Evolutionary conservation across 2,113 vertebrate species (phyloP).

Genomic region (Lophura nycthemera): DNA sequence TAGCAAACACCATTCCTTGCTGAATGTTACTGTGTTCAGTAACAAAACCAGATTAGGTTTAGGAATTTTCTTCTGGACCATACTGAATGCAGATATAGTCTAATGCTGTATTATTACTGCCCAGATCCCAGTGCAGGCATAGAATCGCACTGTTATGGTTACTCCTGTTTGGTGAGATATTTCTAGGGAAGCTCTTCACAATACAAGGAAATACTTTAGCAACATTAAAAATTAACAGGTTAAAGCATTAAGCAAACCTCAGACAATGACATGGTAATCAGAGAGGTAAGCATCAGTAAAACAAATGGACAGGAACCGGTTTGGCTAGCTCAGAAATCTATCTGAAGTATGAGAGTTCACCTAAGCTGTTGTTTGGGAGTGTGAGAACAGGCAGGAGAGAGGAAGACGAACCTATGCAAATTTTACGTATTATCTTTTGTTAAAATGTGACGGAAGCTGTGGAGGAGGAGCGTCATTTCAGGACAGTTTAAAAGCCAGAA

Average conservation of each 20-base stretch:
- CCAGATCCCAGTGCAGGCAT: neutral
- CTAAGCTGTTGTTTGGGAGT: neutral
- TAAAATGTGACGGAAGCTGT: rapidly evolving
- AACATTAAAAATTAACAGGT: neutral
- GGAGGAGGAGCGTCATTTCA: slow-evolving; percentile 43
- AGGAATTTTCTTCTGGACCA: neutral
- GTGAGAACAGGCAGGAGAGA: neutral
- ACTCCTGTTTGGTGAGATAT: neutral
- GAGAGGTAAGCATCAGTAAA: neutral
- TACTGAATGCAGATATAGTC: neutral
- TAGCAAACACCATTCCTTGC: neutral
- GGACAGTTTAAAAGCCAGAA: slow-evolving; percentile 32
- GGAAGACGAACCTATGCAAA: slow-evolving; percentile 33
- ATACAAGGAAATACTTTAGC: neutral
- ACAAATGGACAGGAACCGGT: slow-evolving; percentile 25
- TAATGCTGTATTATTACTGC: neutral
- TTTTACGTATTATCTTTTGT: slow-evolving; percentile 40
- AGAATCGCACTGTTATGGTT: neutral
- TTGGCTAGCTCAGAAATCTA: slow-evolving; percentile 5
- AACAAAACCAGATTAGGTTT: neutral
- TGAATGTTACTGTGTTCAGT: neutral
- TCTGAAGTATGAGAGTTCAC: slow-evolving; percentile 44
- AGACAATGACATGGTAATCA: neutral
- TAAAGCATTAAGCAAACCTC: neutral
- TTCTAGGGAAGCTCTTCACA: neutral